Percentiles rank a stretch among this genome's conserved stretches.
phyloP scores from a whole-genome alignment of 2,113 vertebrate genomes.

The Craseonycteris thonglongyai region DNA sequence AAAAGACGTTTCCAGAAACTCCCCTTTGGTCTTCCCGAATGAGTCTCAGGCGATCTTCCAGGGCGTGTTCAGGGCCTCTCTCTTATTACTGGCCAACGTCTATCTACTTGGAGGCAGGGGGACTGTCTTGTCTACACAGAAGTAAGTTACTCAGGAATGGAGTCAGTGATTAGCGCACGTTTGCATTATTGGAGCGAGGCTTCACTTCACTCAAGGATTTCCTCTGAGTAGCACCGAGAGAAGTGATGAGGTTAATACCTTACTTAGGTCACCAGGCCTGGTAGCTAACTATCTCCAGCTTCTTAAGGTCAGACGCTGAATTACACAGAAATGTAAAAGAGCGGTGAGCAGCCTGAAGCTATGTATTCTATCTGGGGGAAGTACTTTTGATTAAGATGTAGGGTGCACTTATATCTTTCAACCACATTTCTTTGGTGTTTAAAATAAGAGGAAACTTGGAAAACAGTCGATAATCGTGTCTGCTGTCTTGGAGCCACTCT shows the following conservation, averaged over 20 bases:
- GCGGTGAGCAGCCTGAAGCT: not conserved
- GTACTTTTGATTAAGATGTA: not conserved
- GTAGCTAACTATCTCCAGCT: not conserved
- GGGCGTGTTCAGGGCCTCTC: not conserved
- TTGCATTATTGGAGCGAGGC: not conserved
- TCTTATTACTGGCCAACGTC: rapidly evolving
- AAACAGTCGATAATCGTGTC: not conserved
- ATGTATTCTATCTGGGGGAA: not conserved
- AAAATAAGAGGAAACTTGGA: not conserved
- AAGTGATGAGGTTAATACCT: no score
- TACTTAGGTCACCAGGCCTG: not conserved
- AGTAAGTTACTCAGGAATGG: not conserved
- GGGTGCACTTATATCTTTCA: not conserved
- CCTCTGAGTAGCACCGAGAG: not conserved
- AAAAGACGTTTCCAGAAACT: not conserved
- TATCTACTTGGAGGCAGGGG: not conserved
- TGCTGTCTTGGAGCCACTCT: not conserved
- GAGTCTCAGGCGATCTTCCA: not conserved
- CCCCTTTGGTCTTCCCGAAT: not conserved
- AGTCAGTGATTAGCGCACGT: not conserved
- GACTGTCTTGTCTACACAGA: not conserved
- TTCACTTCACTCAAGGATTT: no score
- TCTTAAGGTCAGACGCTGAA: not conserved
- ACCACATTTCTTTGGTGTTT: not conserved
- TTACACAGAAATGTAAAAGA: not conserved